These are phyloP conservation scores for Cataglyphis cursor DNA, from an alignment of 2,888 invertebrate genomes.

Conservation along the genomic window DNA sequence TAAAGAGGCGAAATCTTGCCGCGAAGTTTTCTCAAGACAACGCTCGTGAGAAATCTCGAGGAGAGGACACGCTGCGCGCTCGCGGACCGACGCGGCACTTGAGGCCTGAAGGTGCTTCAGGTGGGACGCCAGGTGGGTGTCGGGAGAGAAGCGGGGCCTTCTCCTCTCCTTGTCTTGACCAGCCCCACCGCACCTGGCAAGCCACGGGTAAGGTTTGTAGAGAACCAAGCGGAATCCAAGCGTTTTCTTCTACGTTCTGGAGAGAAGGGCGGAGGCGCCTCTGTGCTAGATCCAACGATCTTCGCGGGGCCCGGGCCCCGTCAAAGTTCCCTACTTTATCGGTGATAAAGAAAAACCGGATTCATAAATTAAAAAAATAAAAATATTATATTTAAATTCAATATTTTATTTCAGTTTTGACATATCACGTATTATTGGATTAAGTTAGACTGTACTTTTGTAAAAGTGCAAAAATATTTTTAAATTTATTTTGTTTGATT, in stretches of 20 bases:
- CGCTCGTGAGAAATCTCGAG: slow-evolving; percentile 41
- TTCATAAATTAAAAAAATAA: background rate
- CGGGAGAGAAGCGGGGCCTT: slow-evolving; percentile 66
- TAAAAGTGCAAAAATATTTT: background rate
- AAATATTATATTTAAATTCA: background rate
- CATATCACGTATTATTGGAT: background rate
- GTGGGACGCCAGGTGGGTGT: slow-evolving; percentile 83
- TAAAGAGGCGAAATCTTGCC: background rate
- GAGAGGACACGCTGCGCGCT: slow-evolving; percentile 62
- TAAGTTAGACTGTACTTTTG: background rate
- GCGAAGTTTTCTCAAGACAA: slow-evolving; percentile 29
- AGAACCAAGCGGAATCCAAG: slow-evolving; percentile 70
- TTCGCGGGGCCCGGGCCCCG: slow-evolving; percentile 28
- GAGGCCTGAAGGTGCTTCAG: slow-evolving; percentile 72
- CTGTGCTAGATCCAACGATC: slow-evolving; percentile 66
- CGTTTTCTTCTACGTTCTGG: slow-evolving; percentile 51
- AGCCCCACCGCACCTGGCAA: slow-evolving; percentile 66
- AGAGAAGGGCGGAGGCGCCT: slow-evolving; percentile 67
- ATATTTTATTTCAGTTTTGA: background rate
- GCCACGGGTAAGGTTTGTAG: slow-evolving; percentile 69
- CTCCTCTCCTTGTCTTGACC: slow-evolving; percentile 63
- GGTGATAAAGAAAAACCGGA: slow-evolving; percentile 5
- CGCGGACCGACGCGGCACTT: slow-evolving; percentile 74
- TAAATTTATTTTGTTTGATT: background rate
- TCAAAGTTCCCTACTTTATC: slow-evolving; percentile 63